Evolutionary conservation across 2,888 invertebrate genomes (phyloP).

Genomic region (Hesperia comma): DNA sequence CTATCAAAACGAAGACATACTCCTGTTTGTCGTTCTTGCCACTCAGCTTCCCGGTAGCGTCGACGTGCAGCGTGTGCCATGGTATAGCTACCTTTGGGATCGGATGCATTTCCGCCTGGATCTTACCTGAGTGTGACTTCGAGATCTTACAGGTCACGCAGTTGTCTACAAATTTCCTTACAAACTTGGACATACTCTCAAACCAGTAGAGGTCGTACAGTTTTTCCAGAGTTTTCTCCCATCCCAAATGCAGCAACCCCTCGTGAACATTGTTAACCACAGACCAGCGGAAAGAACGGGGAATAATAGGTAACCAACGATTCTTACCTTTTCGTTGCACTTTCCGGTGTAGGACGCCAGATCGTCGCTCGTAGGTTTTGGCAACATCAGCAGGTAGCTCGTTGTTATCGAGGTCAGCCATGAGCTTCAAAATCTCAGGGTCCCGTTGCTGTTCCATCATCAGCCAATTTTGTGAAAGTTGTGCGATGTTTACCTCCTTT

Average conservation of each 20-base stretch:
- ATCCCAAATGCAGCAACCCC: not conserved
- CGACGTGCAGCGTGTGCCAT: slow-evolving; percentile 45
- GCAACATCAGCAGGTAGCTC: not conserved
- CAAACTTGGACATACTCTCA: slow-evolving; percentile 1
- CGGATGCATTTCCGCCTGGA: slow-evolving; percentile 49
- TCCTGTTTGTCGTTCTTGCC: not conserved
- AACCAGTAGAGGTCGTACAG: not conserved
- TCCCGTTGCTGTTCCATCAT: not conserved
- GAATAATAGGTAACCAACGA: not conserved
- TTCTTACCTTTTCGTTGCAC: not conserved
- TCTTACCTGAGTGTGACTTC: slow-evolving; percentile 48
- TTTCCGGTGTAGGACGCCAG: not conserved
- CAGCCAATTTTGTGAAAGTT: no score
- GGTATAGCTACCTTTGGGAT: slow-evolving; percentile 48
- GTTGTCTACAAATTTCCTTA: no score
- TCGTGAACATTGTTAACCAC: not conserved
- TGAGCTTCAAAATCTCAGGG: not conserved
- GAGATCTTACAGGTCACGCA: slow-evolving; percentile 50
- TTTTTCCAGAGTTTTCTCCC: not conserved
- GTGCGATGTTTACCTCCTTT: no score
- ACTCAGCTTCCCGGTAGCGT: not conserved
- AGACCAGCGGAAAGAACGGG: not conserved
- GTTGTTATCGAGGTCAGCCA: not conserved
- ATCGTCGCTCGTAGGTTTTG: not conserved
- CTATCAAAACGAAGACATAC: not conserved